phyloP scores from a whole-genome alignment of 1,140 invertebrate species.

The Solenopsis fugax region DNA sequence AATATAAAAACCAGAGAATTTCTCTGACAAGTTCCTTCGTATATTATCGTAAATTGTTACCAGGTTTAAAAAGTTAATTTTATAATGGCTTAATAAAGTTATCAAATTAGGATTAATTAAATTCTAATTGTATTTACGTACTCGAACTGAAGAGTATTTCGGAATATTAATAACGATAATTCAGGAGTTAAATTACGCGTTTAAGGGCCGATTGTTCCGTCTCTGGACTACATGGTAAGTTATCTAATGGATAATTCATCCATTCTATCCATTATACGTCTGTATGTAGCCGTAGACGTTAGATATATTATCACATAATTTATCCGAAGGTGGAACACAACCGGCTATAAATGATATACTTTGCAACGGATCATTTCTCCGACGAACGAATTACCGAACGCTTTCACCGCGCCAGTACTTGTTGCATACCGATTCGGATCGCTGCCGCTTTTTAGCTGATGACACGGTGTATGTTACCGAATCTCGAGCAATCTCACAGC shows the following conservation, averaged over 20 bases:
- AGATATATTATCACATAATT: no score
- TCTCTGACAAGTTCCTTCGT: no score
- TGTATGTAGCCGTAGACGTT: no score
- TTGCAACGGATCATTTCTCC: slow-evolving; percentile 46
- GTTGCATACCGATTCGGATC: slow-evolving; percentile 57
- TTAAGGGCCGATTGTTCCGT: no score
- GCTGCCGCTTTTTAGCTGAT: slow-evolving; percentile 45
- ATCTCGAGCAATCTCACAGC: slow-evolving; percentile 35
- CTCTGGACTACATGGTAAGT: no score
- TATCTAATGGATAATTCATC: no score
- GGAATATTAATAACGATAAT: slow-evolving; percentile 26
- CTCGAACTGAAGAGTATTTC: neutral
- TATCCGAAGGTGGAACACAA: no score
- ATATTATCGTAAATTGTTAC: neutral
- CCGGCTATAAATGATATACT: slow-evolving; percentile 1
- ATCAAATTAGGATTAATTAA: neutral
- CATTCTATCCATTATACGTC: no score
- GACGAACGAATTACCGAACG: slow-evolving; percentile 3
- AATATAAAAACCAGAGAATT: neutral
- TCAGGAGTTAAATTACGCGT: neutral
- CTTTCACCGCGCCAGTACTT: slow-evolving; percentile 48
- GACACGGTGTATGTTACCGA: slow-evolving; percentile 44
- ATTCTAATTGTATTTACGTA: neutral
- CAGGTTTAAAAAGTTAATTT: neutral
- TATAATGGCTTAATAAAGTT: neutral